A percentile compares a stretch with the other conserved stretches of the same genome.
These are phyloP conservation scores for Ferdinandea cuprea DNA, from an alignment of 2,888 invertebrate genomes.

Conservation along the genomic window DNA sequence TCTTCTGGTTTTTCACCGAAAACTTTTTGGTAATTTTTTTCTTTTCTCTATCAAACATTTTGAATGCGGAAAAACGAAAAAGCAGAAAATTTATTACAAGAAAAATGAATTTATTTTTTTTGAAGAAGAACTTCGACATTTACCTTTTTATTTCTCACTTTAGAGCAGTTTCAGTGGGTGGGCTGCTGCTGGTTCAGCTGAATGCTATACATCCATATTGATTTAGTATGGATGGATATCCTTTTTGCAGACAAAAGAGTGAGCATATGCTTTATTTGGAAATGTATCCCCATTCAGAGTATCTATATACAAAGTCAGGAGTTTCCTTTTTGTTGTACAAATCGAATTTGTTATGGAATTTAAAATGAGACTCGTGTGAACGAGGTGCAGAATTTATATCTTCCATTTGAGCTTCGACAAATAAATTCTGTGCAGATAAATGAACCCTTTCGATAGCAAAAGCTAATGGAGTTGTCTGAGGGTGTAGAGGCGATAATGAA, in stretches of 20 bases:
- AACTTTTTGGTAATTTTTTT: neutral
- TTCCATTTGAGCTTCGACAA: neutral
- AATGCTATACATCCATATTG: conserved; percentile 37
- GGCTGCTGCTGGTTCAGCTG: conserved; percentile 22
- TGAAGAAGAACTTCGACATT: conserved; percentile 23
- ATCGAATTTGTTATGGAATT: conserved; percentile 42
- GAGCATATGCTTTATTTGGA: neutral
- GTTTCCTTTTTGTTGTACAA: conserved; percentile 17
- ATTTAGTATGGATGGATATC: conserved; percentile 30
- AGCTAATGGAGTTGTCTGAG: too few relatives aligned
- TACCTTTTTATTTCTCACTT: conserved; percentile 30
- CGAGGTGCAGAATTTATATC: neutral
- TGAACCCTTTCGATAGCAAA: neutral
- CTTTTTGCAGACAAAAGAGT: neutral
- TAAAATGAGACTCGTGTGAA: conserved; percentile 6
- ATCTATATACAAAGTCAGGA: neutral
- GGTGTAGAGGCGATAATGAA: too few relatives aligned
- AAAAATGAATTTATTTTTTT: conserved; percentile 51
- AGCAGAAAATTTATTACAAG: conserved; percentile 46
- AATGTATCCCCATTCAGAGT: neutral
- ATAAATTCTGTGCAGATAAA: neutral
- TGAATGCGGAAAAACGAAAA: conserved; percentile 25
- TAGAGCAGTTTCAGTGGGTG: neutral
- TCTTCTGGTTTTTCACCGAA: neutral
- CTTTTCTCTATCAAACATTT: neutral